Conservation (phyloP, 2,113 vertebrate genomes). For the Ellobius talpinus region DNA sequence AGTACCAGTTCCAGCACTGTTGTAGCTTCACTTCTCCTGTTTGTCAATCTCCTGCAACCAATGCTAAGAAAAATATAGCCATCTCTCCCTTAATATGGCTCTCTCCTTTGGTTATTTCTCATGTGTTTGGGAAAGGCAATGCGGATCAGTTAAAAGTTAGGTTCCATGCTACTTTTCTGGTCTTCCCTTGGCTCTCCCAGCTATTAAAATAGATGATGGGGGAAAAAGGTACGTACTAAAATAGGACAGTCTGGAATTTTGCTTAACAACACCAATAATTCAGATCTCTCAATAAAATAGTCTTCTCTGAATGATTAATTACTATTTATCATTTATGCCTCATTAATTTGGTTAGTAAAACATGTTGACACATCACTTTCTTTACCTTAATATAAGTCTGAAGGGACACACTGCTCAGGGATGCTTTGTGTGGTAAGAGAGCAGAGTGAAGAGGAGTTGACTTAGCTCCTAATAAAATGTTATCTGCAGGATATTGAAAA, state of each 20-base stretch:
- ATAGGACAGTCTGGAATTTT: neutral
- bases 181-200: neutral
- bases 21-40: neutral
- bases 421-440: conserved; percentile 33
- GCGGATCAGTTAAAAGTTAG: neutral
- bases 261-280: neutral
- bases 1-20: neutral
- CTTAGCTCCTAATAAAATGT: conserved; percentile 4
- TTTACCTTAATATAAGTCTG: conserved; percentile 16
- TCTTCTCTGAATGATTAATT: conserved; percentile 49
- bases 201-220: neutral
- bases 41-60: conserved; percentile 43
- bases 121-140: neutral
- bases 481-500: conserved; percentile 19
- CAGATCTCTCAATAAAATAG: conserved; percentile 36
- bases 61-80: neutral
- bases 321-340: conserved; percentile 42
- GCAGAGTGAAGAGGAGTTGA: neutral
- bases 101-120: conserved; percentile 50
- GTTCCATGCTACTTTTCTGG: conserved; percentile 5
- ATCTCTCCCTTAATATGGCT: neutral
- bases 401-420: conserved; percentile 11
- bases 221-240: conserved; percentile 20
- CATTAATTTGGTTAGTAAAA: conserved; percentile 54
- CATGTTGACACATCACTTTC: conserved; percentile 22